phyloP scores from a whole-genome alignment of 2,888 invertebrate genomes.

The Lepidocyrtinus sp. region DNA sequence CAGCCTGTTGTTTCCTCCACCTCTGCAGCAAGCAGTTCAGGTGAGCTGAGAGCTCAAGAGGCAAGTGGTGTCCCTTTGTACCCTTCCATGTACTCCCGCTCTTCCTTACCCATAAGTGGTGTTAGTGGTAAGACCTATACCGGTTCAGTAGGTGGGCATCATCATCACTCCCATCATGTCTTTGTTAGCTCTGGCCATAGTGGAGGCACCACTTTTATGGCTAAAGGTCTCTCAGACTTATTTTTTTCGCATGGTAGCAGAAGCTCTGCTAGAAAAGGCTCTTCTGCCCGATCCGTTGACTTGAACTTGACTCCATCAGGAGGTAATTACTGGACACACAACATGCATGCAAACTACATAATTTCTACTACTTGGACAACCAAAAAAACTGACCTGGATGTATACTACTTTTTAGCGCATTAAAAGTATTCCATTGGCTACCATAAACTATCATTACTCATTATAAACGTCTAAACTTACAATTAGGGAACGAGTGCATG shows the following conservation, averaged over 20 bases:
- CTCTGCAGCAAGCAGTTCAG: constrained; percentile 52
- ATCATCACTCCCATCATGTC: constrained; percentile 27
- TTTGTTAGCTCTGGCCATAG: constrained; percentile 5
- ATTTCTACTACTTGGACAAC: not conserved
- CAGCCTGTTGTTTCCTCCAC: not conserved
- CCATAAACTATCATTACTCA: no score
- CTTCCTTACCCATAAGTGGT: constrained; percentile 33
- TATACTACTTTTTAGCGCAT: constrained; percentile 6
- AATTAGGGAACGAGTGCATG: no score
- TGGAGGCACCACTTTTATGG: constrained; percentile 32
- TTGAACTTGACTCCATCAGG: constrained; percentile 42
- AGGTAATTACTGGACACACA: constrained; percentile 34
- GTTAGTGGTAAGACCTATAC: not conserved
- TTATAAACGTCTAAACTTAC: no score
- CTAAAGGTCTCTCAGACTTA: constrained; percentile 46
- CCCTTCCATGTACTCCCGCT: constrained; percentile 38
- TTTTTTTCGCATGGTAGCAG: constrained; percentile 36
- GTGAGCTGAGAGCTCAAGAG: constrained; percentile 55
- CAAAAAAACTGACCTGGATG: not conserved
- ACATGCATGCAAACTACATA: not conserved
- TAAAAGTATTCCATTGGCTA: no score
- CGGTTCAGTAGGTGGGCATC: constrained; percentile 18
- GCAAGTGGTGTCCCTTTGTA: constrained; percentile 38
- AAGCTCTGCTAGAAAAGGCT: constrained; percentile 27
- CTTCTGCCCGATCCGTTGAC: constrained; percentile 45